phyloP scores from a whole-genome alignment of 2,888 invertebrate species.

The Agrotis ipsilon region DNA sequence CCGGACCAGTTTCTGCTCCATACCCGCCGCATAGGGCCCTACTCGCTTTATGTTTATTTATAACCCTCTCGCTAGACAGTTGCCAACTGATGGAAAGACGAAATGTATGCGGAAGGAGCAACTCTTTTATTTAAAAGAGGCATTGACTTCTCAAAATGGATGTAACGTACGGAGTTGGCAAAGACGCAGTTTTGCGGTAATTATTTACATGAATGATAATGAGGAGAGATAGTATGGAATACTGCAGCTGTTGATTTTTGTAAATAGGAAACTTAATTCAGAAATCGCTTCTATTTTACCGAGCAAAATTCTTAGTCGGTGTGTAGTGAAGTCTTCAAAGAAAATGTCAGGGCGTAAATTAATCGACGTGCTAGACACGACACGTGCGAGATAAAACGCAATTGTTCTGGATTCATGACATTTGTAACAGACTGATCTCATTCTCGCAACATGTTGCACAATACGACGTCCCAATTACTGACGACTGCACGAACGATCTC shows the following conservation, averaged over 20 bases:
- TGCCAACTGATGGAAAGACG: constrained; percentile 56
- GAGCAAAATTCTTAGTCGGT: constrained; percentile 25
- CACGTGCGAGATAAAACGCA: constrained; percentile 65
- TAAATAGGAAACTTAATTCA: constrained; percentile 16
- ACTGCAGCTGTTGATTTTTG: constrained; percentile 17
- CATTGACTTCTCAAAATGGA: constrained; percentile 56
- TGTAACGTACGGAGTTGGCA: constrained; percentile 39
- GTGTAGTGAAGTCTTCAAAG: constrained; percentile 44
- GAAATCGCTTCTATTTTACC: constrained; percentile 14
- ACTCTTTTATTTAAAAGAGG: constrained; percentile 48
- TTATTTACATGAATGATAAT: constrained; percentile 53
- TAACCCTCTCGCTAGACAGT: constrained; percentile 57
- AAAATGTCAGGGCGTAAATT: constrained; percentile 63
- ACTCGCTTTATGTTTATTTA: constrained; percentile 56
- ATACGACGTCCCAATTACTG: constrained; percentile 69
- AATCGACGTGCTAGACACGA: constrained; percentile 51
- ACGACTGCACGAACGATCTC: constrained; percentile 68
- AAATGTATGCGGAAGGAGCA: constrained; percentile 58
- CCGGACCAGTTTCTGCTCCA: constrained; percentile 55
- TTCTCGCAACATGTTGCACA: constrained; percentile 70
- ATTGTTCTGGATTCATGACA: constrained; percentile 73
- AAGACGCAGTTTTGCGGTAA: constrained; percentile 44
- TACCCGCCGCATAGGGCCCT: constrained; percentile 29
- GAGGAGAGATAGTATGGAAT: constrained; percentile 30
- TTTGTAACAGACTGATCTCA: constrained; percentile 66